Conservation (phyloP, 2,888 invertebrate species). For the Perithous albicinctus region DNA sequence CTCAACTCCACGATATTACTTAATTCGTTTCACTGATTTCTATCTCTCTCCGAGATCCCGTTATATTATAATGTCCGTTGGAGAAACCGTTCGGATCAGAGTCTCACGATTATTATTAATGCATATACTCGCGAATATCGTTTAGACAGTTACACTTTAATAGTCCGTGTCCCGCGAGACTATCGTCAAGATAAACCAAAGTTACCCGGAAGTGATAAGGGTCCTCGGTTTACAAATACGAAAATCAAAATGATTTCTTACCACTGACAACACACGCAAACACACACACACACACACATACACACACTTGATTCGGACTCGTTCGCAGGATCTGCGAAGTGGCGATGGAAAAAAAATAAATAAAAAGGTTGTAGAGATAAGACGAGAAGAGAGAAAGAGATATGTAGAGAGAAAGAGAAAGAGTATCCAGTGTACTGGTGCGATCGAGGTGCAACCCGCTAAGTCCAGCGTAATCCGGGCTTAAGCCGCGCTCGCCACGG, state of each 20-base stretch:
- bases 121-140: neutral
- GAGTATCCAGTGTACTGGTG: constrained; percentile 25
- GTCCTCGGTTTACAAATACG: too few relatives aligned
- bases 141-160: neutral
- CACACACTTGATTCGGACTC: too few relatives aligned
- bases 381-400: constrained; percentile 21
- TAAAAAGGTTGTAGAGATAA: constrained; percentile 19
- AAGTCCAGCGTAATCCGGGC: constrained; percentile 80
- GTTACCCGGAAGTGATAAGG: constrained; percentile 23
- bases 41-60: constrained; percentile 2
- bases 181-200: constrained; percentile 46
- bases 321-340: neutral
- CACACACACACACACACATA: constrained; percentile 26
- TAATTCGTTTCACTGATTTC: constrained; percentile 39
- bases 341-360: neutral
- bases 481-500: constrained; percentile 79
- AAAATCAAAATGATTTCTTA: constrained; percentile 36
- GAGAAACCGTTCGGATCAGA: constrained; percentile 12
- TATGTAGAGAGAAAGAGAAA: constrained; percentile 14
- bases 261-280: too few relatives aligned
- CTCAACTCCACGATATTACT: constrained; percentile 5
- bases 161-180: neutral
- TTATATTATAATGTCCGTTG: neutral
- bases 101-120: neutral
- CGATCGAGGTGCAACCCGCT: constrained; percentile 75